A percentile compares a stretch with the other conserved stretches of the same genome.
phyloP scores from a whole-genome alignment of 2,888 invertebrate genomes.

The Acleris literana region DNA sequence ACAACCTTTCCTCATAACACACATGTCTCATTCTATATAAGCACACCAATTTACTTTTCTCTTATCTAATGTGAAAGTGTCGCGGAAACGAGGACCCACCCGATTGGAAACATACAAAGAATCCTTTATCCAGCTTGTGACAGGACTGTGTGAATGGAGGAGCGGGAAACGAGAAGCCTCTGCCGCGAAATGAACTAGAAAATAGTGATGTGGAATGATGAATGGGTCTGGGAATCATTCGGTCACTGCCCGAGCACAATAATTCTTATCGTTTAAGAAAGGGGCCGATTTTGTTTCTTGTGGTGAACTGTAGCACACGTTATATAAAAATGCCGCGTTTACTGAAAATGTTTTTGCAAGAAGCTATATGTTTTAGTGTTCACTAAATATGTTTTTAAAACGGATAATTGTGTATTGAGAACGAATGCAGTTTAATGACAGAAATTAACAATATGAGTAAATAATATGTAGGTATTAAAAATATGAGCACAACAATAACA shows the following conservation, averaged over 20 bases:
- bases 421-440: too few species aligned
- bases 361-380: background rate
- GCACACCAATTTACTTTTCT: too few species aligned
- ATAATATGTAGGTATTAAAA: too few species aligned
- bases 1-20: too few species aligned
- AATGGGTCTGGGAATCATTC: constrained; percentile 30
- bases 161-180: constrained; percentile 21
- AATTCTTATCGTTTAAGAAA: constrained; percentile 7
- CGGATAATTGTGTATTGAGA: too few species aligned
- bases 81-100: constrained; percentile 1
- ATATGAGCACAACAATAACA: too few species aligned
- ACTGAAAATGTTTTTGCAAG: background rate
- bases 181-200: constrained; percentile 34
- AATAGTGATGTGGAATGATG: constrained; percentile 36
- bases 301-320: constrained; percentile 1
- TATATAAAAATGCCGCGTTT: background rate
- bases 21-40: too few species aligned
- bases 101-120: constrained; percentile 16
- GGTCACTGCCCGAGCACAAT: constrained; percentile 30
- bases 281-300: constrained; percentile 9
- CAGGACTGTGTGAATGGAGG: constrained; percentile 28
- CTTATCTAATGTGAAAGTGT: constrained; percentile 4
- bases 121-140: constrained; percentile 9
- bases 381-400: background rate
- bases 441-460: too few species aligned